A percentile compares a stretch with the other conserved stretches of the same genome.
These are phyloP conservation scores for Tiliqua scincoides DNA, from an alignment of 2,113 vertebrate species.

Conservation along the genomic window DNA sequence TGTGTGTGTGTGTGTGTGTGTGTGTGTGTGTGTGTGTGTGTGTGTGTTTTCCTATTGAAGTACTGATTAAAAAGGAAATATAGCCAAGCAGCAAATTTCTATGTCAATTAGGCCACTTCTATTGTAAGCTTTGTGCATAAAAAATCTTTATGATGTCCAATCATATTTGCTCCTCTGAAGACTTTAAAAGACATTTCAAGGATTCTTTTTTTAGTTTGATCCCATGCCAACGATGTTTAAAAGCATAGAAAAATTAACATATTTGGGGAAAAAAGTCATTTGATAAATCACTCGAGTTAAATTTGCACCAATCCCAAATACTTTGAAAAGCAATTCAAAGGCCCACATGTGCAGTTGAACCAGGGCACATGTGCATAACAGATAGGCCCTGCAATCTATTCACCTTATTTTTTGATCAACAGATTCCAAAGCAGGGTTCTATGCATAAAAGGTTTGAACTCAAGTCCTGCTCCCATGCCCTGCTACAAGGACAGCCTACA, in stretches of 20 bases:
- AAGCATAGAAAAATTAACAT: neutral
- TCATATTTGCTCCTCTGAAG: neutral
- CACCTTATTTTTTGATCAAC: too few species aligned
- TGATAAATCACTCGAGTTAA: neutral
- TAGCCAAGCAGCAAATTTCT: neutral
- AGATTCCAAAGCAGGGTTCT: too few species aligned
- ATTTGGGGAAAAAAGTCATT: neutral
- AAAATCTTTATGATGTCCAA: neutral
- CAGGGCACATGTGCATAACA: neutral
- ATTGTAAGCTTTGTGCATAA: neutral
- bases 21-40: neutral
- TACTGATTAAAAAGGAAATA: constrained; percentile 17
- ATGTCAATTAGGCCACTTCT: neutral
- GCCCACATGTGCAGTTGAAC: neutral
- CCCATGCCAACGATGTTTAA: neutral
- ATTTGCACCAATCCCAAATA: neutral
- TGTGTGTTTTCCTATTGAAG: neutral
- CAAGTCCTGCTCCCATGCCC: too few species aligned
- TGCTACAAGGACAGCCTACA: too few species aligned
- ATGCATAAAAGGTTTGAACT: too few species aligned
- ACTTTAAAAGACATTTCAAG: constrained; percentile 1
- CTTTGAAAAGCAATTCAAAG: neutral
- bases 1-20: neutral
- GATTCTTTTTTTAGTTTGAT: neutral
- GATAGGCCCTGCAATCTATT: too few species aligned